phyloP scores from a whole-genome alignment of 2,797 vertebrate genomes.

The Phrynocephalus guinanensis region DNA sequence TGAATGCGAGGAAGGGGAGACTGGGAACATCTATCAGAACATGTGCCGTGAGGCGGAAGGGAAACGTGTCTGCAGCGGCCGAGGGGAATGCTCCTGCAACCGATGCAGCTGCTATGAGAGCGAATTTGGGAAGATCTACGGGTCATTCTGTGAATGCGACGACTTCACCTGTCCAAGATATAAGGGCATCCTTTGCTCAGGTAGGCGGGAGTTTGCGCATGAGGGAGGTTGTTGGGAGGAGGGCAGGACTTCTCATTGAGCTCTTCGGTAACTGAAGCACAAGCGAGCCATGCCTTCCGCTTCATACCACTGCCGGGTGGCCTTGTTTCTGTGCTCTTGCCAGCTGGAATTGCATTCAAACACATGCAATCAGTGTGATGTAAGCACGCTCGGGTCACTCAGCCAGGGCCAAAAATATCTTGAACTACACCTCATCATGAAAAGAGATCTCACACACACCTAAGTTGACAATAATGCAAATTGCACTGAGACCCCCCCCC shows the following conservation, averaged over 20 bases:
- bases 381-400: neutral
- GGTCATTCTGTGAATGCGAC: constrained; percentile 96
- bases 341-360: neutral
- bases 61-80: constrained; percentile 92
- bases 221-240: too few relatives aligned
- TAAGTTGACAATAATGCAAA: neutral
- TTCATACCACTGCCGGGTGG: too few relatives aligned
- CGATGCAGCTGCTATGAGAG: constrained; percentile 95
- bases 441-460: neutral
- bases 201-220: constrained; percentile 74
- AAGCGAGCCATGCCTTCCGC: neutral
- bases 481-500: neutral
- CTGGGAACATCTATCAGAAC: constrained; percentile 78
- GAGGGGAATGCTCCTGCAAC: constrained; percentile 96
- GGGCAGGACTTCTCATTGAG: neutral
- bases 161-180: constrained; percentile 98
- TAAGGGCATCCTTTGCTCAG: constrained; percentile 95
- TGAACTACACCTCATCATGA: neutral
- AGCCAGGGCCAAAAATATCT: neutral
- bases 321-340: neutral
- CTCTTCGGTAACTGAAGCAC: neutral
- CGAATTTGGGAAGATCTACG: constrained; percentile 97
- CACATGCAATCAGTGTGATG: neutral
- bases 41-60: constrained; percentile 92
- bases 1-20: constrained; percentile 91